These are phyloP conservation scores for Emmelina monodactyla DNA, from an alignment of 2,888 invertebrate genomes.

Conservation along the genomic window DNA sequence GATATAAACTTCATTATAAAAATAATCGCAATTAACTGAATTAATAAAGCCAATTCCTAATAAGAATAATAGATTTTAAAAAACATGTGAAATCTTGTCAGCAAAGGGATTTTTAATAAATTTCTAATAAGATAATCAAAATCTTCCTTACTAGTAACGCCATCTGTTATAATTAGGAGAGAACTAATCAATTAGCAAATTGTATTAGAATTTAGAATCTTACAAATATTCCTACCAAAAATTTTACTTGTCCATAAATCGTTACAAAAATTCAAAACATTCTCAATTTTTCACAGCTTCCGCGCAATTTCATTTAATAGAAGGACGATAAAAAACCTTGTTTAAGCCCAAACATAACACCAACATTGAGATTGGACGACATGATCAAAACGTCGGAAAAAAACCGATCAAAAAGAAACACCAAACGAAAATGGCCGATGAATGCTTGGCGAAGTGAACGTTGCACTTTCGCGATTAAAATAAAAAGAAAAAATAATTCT, in stretches of 20 bases:
- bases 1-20: too few relatives aligned
- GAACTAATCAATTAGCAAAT: constrained; percentile 16
- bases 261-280: too few relatives aligned
- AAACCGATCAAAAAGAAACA: constrained; percentile 51
- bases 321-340: neutral
- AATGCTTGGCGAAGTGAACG: constrained; percentile 56
- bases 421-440: constrained; percentile 50
- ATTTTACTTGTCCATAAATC: too few relatives aligned
- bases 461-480: constrained; percentile 61
- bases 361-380: constrained; percentile 23
- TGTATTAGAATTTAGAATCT: neutral
- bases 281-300: neutral
- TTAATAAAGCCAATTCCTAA: too few relatives aligned
- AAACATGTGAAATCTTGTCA: too few relatives aligned
- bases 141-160: constrained; percentile 32
- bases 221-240: neutral
- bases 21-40: too few relatives aligned
- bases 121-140: neutral
- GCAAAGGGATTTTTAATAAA: too few relatives aligned
- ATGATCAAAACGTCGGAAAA: constrained; percentile 52
- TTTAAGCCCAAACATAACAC: constrained; percentile 1
- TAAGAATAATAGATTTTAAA: too few relatives aligned
- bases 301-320: neutral
- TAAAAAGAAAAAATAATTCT: constrained; percentile 44
- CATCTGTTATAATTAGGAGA: constrained; percentile 45